Base-by-base conservation (phyloP, 2,797 vertebrate species). In the Luscinia luscinia region DNA sequence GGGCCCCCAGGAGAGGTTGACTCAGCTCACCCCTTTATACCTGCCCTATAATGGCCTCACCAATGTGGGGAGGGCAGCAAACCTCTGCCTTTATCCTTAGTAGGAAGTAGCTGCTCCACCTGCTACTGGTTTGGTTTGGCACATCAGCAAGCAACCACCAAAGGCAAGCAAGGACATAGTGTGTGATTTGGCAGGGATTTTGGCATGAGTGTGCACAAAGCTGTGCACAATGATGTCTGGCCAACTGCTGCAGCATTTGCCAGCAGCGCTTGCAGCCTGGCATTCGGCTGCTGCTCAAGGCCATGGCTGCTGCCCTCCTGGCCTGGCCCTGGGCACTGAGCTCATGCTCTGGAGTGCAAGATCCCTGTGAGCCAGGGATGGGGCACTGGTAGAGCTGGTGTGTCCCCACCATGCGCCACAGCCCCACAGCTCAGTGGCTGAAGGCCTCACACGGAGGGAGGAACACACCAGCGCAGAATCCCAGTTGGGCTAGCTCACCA, bases 391-490 rank as follows among this genome's bases (percentile, higher is more conserved):
- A 6, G 18, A 52, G 23, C 34, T 1, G 2, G 6, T 1, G 15
- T 22, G 54, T 20, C 32, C 34, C 15, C 5, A 24, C 5, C 32
- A 0, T 0, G 4, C 0, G 1, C 73, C 4, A 2, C 1, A 7
- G 36, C 23, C 62, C 40, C 6, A 3, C 3, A 36, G 63, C 36
- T 67, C 45, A 12, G 24, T 2, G 30, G 15, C 9, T 16, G 54
- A 40, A 72, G 19, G 49, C 5, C 34, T 83, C 16, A 12, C 28
- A 22, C 0, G 1, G 52, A 40, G 6, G 12, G 11, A 73, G 45
- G 34, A 73, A 52, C 45, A 3, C 1, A 6, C 9, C 1, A 7
- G 43, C 15, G 27, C 43, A 9, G 57, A 59, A 40, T 9, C 3
- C 6, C 54, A 30, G 58, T n/a, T 55, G 48, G 23, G 9, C 40